Base-by-base conservation (phyloP, 2,113 vertebrate genomes). In the Nyctereutes procyonoides region DNA sequence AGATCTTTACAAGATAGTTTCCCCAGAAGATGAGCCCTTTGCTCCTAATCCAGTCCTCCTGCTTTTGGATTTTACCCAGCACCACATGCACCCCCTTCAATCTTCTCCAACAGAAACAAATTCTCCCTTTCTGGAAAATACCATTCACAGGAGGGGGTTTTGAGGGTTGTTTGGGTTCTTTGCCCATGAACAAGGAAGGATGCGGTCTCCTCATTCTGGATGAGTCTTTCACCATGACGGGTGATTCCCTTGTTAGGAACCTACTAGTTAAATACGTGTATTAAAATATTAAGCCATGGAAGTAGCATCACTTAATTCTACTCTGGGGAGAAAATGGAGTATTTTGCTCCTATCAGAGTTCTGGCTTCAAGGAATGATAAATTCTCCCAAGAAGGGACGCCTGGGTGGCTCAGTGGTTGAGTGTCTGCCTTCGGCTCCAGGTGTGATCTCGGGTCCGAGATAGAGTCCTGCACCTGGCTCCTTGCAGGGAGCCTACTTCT, bases 121-220 rank as follows among this genome's bases (percentile, higher is more conserved):
- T 43, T 43, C 43, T 2, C 62, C 12, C 62, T 28, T n/a, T 65
- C 28, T 65, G 58, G n/a, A 92, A 43, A 53, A 55, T 5, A 48
- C 13, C 3, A 3, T 22, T 85, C 28, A 56, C 32, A 85, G 38
- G 28, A 79, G 32, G 28, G 26, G 7, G 6, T 43, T 58, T 56
- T n/a, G 53, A 28, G 28, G 43, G n/a, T 30, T 35, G 58, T 58
- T 43, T 60, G 28, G 26, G 26, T 16, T 76, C 30, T 38, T 48
- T 24, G 35, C 1, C 24, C 32, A 2, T 1, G 1, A 26, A 43
- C 9, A 10, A 71, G 14, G 15, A 20, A 28, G 32, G 26, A 24
- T 4, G n/a, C 22, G 5, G 4, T 24, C 5, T 55, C 82, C 22
- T 26, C 1, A 0, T 51, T 43, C 38, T 43, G 32, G n/a, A n/a